Evolutionary conservation across 2,888 invertebrate genomes (phyloP).

Genomic region (Tanytarsus gracilentus): DNA sequence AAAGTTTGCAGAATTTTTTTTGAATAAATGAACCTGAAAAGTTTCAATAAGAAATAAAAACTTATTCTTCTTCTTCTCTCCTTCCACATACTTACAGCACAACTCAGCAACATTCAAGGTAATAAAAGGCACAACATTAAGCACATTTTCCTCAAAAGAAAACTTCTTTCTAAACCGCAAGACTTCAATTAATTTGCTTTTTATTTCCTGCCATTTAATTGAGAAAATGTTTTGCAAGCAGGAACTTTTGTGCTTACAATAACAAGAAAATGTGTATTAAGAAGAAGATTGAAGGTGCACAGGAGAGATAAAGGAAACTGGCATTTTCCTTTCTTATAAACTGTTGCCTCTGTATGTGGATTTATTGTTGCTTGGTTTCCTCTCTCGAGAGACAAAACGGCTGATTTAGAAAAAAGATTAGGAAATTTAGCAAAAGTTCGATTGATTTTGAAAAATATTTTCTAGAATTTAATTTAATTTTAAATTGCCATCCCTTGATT

Average conservation of each 20-base stretch:
- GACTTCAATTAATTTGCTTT: slow-evolving; percentile 10
- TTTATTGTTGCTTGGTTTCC: not conserved
- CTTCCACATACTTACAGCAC: no score
- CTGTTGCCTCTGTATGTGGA: not conserved
- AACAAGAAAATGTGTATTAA: not conserved
- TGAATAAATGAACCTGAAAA: no score
- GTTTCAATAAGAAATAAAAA: no score
- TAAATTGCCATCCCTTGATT: no score
- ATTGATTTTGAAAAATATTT: no score
- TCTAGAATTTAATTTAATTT: no score
- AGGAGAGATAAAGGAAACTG: not conserved
- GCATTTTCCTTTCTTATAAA: not conserved
- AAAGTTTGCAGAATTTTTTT: no score
- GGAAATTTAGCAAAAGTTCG: no score
- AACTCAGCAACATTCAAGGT: not conserved
- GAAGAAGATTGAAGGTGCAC: not conserved
- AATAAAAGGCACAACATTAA: not conserved
- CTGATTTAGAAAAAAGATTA: no score
- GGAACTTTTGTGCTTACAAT: not conserved
- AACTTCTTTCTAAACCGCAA: not conserved
- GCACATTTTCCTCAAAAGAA: not conserved
- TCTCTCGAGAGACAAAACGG: no score
- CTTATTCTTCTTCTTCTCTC: no score
- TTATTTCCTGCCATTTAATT: slow-evolving; percentile 14
- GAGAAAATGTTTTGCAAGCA: slow-evolving; percentile 9